Evolutionary conservation across 2,888 invertebrate genomes (phyloP).

Genomic region (Sialis fuliginosa): DNA sequence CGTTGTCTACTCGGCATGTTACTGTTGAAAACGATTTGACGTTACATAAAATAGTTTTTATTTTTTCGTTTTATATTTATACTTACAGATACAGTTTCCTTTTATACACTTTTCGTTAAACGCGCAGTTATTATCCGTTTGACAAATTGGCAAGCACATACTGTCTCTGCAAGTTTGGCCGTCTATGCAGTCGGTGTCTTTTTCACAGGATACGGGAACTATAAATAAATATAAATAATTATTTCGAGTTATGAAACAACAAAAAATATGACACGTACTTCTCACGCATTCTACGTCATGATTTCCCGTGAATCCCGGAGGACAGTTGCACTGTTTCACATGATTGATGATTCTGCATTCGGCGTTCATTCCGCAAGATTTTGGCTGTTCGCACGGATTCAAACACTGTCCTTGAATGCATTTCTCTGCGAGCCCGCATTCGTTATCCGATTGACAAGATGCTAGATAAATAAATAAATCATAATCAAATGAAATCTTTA

Average conservation of each 20-base stretch:
- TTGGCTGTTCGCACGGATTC: slow-evolving; percentile 57
- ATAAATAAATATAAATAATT: slow-evolving; percentile 15
- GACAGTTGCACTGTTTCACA: slow-evolving; percentile 64
- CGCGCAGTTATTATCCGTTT: slow-evolving; percentile 64
- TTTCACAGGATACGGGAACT: slow-evolving; percentile 64
- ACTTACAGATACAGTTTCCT: slow-evolving; percentile 63
- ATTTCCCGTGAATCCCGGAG: slow-evolving; percentile 71
- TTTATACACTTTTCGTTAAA: slow-evolving; percentile 75
- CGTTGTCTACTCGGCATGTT: slow-evolving; percentile 79
- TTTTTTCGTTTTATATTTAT: slow-evolving; percentile 1
- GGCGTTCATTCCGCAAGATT: slow-evolving; percentile 71
- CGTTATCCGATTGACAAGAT: slow-evolving; percentile 58
- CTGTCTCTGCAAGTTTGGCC: slow-evolving; percentile 62
- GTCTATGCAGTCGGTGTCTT: slow-evolving; percentile 48
- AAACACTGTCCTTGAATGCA: slow-evolving; percentile 69
- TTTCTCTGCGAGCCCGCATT: slow-evolving; percentile 62
- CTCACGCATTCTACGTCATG: slow-evolving; percentile 69
- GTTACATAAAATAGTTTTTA: neutral
- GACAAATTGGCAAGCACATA: slow-evolving; percentile 64
- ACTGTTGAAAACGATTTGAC: slow-evolving; percentile 27
- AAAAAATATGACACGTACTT: slow-evolving; percentile 33
- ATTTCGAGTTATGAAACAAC: slow-evolving; percentile 3
- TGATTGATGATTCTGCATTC: slow-evolving; percentile 55
- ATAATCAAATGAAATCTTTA: neutral
- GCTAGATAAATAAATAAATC: slow-evolving; percentile 28